Base-by-base conservation (phyloP, 2,113 vertebrate species). In the Platichthys stellatus region DNA sequence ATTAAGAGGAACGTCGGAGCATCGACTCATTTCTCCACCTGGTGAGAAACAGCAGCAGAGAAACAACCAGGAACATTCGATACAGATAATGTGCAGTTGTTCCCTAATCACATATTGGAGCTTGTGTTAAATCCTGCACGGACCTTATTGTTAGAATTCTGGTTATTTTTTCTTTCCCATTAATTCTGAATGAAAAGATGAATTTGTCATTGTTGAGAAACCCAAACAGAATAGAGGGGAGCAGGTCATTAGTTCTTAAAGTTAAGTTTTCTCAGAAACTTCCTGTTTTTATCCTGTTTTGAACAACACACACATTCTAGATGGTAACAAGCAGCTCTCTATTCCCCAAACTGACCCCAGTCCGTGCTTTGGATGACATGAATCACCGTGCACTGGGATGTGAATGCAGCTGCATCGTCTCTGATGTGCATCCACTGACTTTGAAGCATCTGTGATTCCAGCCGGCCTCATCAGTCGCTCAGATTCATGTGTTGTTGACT, bases 121-220 rank as follows among this genome's bases (percentile, higher is more conserved):
- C 65, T 71, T n/a, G 64, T 75, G 79, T 66, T 43, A 57, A 78
- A 75, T 26, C 26, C 24, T 61, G 45, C 31, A 0, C 23, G 60
- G 62, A 80, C 65, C 53, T 76, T 63, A 78, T 81, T 87, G 81
- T 81, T 81, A 49, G 40, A 68, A 58, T 82, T 70, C 71, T 20
- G 0, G 1, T 31, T 58, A 70, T 54, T 35, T 49, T 49, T 49
- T 1, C 45, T 51, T 20, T 20, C 35, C 68, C 56, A 63, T 82
- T 76, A 65, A 70, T 31, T 76, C 67, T 58, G 53, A 62, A 63
- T 57, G 59, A 51, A 60, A 76, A 31, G 31, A 49, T 51, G 18
- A 14, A 58, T 78, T 73, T 60, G 7, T 40, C 26, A 13, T 13
- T 43, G 40, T 43, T 12, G 12, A 26, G 60, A 75, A 73, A 64